Evolutionary conservation across 2,888 invertebrate genomes (phyloP), one percentile per base, ranked within the genome.

Genomic region (Macrophya alboannulata): DNA sequence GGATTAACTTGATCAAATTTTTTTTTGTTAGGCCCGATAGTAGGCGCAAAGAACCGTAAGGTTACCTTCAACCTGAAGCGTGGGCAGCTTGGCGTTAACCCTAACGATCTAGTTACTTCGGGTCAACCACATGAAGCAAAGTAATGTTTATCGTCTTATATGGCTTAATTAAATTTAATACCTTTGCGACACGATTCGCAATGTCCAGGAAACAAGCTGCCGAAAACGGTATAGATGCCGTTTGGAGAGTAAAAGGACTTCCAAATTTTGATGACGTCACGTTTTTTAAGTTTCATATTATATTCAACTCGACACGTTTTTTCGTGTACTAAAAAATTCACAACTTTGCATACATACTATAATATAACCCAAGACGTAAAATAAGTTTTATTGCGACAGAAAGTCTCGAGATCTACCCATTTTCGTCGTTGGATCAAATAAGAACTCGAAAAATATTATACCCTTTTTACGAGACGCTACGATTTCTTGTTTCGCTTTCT

Each of bases 111-210:
- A 55, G 48, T 55, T 77, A 25, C 55, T 77, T 31, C 43, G 72
- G 72, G 72, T 17, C 8, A n/a, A 74, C 72, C 72, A 31, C 55
- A 55, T 55, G 55, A 31, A 55, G 37, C 37, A 55, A 55, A 51
- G 51, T 55, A 51, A 51, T 77, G 51, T 77, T 77, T 77, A 77
- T 77, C 48, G 51, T 45, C 72, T 40, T 74, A 74, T 74, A 74
- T 37, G n/a, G 37, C 51, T 77, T 77, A 31, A 77, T 77, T 77
- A 77, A 77, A 51, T 77, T 55, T 51, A 77, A 51, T 37, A 31
- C 37, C 55, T 25, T 55, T n/a, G 15, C 17, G 72, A 45, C 12
- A 45, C 72, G 45, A 45, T 74, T n/a, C 45, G 55, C 55, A 74
- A 74, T 43, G 43, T 74, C 45, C 72, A 45, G 72, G 21, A 68